A percentile compares a stretch with the other conserved stretches of the same genome.
These are phyloP conservation scores for Thereva nobilitata DNA, from an alignment of 2,888 invertebrate genomes.

Conservation along the genomic window DNA sequence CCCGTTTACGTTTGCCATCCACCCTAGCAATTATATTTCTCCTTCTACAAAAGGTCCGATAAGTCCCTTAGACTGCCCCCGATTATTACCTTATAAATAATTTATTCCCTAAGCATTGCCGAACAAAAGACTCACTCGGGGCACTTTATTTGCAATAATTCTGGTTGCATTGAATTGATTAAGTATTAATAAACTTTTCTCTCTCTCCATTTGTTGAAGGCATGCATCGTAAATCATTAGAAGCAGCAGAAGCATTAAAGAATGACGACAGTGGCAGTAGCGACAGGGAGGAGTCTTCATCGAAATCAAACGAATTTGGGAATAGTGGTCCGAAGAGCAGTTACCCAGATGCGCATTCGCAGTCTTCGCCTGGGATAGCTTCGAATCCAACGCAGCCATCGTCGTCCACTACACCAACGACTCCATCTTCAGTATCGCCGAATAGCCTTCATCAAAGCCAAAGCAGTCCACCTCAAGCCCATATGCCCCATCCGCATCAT, in stretches of 20 bases:
- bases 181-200: conserved; percentile 10
- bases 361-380: conserved; percentile 43
- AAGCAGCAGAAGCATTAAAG: conserved; percentile 94
- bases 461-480: conserved; percentile 51
- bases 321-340: conserved; percentile 50
- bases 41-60: conserved; percentile 11
- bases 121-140: too few relatives aligned
- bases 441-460: conserved; percentile 48
- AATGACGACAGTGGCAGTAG: conserved; percentile 70
- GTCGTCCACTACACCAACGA: conserved; percentile 42
- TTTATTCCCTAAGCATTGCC: too few relatives aligned
- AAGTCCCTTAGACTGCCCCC: background rate
- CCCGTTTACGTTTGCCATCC: background rate
- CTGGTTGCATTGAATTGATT: background rate
- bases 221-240: conserved; percentile 98
- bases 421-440: conserved; percentile 50
- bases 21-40: background rate
- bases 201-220: conserved; percentile 63
- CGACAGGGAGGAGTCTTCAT: conserved; percentile 66
- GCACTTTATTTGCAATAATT: background rate
- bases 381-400: conserved; percentile 34
- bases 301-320: conserved; percentile 63
- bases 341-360: conserved; percentile 58
- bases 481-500: conserved; percentile 44
- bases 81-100: too few relatives aligned